Conservation (phyloP, 2,113 vertebrate genomes). For the Siniperca knerii region DNA sequence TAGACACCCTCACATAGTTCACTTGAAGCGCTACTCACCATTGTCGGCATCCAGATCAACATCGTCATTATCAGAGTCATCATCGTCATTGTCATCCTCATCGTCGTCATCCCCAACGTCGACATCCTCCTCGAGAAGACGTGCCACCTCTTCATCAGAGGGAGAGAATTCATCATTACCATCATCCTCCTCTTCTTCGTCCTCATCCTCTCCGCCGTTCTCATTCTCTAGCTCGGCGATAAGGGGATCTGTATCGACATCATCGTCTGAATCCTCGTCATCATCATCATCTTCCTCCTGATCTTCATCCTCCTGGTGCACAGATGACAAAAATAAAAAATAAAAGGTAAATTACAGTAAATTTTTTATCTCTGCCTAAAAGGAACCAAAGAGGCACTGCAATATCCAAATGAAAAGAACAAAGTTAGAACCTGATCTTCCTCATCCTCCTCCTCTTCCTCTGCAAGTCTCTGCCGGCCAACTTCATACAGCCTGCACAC, state of each 20-base stretch:
- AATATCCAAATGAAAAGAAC: background rate
- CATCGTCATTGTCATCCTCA: slow-evolving; percentile 83
- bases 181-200: slow-evolving; percentile 91
- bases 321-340: slow-evolving; percentile 22
- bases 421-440: slow-evolving; percentile 91
- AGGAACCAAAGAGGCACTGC: background rate
- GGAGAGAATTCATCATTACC: slow-evolving; percentile 94
- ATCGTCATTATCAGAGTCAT: slow-evolving; percentile 87
- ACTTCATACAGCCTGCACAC: slow-evolving; percentile 99
- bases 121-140: slow-evolving; percentile 91
- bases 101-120: slow-evolving; percentile 93
- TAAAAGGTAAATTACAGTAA: slow-evolving; percentile 6
- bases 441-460: slow-evolving; percentile 98
- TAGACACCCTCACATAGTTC: background rate
- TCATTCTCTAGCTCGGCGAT: slow-evolving; percentile 95
- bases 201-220: slow-evolving; percentile 87
- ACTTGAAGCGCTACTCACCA: slow-evolving; percentile 84
- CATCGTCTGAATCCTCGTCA: slow-evolving; percentile 94
- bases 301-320: slow-evolving; percentile 84
- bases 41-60: slow-evolving; percentile 94
- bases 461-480: slow-evolving; percentile 95
- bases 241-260: slow-evolving; percentile 94
- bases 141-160: slow-evolving; percentile 94
- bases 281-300: slow-evolving; percentile 96
- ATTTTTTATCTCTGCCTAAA: background rate